These are phyloP conservation scores for Ophthalmolycus amberensis DNA, from an alignment of 2,113 vertebrate genomes.

Conservation along the genomic window DNA sequence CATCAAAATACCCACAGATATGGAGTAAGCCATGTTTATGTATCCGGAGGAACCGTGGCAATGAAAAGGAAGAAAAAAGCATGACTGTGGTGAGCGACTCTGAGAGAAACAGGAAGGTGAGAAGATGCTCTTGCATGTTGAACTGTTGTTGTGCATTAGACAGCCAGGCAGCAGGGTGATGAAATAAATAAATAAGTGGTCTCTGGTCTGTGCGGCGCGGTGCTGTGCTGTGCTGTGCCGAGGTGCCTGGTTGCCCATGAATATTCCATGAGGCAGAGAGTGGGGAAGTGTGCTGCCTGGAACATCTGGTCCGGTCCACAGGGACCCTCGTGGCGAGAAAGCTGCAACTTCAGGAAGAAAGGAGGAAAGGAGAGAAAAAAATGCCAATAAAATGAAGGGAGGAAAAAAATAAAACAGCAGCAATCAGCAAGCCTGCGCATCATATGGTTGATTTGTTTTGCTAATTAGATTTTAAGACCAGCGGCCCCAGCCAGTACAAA, in stretches of 20 bases:
- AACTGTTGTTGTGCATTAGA: conserved; percentile 79
- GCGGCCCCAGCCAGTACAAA: conserved; percentile 67
- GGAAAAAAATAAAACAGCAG: conserved; percentile 45
- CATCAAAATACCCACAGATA: conserved; percentile 34
- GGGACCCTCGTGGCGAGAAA: conserved; percentile 87
- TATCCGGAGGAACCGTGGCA: conserved; percentile 15
- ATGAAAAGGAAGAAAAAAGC: conserved; percentile 45
- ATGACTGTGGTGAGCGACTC: conserved; percentile 40
- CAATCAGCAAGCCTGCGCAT: conserved; percentile 80
- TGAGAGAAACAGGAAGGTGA: conserved; percentile 54
- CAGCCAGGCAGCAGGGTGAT: conserved; percentile 80
- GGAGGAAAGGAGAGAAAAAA: conserved; percentile 64
- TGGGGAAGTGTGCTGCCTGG: conserved; percentile 85
- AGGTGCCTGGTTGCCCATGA: conserved; percentile 86
- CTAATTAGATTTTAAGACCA: conserved; percentile 86
- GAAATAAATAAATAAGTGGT: conserved; percentile 85
- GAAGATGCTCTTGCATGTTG: conserved; percentile 64
- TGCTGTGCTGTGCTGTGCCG: conserved; percentile 68
- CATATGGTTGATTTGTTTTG: conserved; percentile 86
- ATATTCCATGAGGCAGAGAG: conserved; percentile 88
- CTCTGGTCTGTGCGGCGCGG: conserved; percentile 75
- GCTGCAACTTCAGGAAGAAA: conserved; percentile 83
- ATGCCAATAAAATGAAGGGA: conserved; percentile 79
- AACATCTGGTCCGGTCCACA: conserved; percentile 87
- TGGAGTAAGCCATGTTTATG: conserved; percentile 37